phyloP scores from a whole-genome alignment of 2,797 vertebrate genomes.

The Platyrinchus mystaceus region DNA sequence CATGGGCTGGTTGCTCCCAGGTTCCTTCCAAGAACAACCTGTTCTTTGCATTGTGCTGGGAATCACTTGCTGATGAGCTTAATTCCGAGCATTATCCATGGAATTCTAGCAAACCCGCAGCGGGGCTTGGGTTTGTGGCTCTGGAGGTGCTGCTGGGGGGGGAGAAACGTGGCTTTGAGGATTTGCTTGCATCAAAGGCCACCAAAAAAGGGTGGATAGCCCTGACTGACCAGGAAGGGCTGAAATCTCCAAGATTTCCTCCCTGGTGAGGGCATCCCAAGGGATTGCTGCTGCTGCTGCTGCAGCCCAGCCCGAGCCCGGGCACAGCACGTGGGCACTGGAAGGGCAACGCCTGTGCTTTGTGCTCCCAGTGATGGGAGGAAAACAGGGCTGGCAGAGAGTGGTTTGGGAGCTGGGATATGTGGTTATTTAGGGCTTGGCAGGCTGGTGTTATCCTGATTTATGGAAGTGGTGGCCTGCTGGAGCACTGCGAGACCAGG shows the following conservation, averaged over 20 bases:
- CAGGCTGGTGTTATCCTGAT: not conserved
- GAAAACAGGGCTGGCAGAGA: fast-evolving
- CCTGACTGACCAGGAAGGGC: not conserved
- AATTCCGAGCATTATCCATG: not conserved
- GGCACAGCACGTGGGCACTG: not conserved
- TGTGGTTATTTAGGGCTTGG: not conserved
- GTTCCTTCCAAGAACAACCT: not conserved
- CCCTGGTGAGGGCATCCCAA: not conserved
- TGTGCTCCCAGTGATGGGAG: not conserved
- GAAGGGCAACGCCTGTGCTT: not conserved
- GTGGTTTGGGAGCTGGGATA: not conserved
- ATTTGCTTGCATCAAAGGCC: not conserved
- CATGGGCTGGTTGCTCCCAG: not conserved
- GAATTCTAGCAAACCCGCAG: not conserved
- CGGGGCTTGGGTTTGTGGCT: not conserved
- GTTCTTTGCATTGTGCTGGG: not conserved
- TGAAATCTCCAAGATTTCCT: not conserved
- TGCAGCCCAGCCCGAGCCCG: not conserved
- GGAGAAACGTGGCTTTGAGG: not conserved
- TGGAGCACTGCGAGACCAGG: not conserved
- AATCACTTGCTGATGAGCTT: not conserved
- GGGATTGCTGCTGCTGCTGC: not conserved
- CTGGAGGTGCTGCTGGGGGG: not conserved
- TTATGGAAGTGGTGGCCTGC: not conserved
- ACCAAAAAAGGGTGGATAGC: not conserved